Evolutionary conservation across 2,888 invertebrate species (phyloP).

Genomic region (Thelaira solivaga): DNA sequence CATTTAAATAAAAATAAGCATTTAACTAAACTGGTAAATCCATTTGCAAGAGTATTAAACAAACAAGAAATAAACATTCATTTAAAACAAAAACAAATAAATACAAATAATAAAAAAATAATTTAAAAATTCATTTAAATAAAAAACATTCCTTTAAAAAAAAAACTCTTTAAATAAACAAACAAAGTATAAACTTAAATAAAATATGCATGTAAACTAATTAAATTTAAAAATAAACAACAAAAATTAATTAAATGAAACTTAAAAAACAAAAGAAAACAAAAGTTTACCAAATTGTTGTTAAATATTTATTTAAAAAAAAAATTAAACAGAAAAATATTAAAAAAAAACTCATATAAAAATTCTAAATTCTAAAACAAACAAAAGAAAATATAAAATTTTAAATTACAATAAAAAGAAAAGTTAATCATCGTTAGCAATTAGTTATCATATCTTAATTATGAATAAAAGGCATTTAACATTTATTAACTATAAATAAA

Average conservation of each 20-base stretch:
- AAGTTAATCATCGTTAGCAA: constrained; percentile 49
- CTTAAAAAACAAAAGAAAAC: constrained; percentile 8
- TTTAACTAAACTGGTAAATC: constrained; percentile 40
- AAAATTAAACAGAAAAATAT: neutral
- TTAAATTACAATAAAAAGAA: constrained; percentile 16
- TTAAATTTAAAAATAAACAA: neutral
- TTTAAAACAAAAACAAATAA: neutral
- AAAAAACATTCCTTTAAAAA: constrained; percentile 46
- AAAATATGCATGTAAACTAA: constrained; percentile 29
- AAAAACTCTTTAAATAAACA: constrained; percentile 23
- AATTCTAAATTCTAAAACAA: constrained; percentile 29
- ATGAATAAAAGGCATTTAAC: constrained; percentile 35
- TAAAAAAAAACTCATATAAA: constrained; percentile 19
- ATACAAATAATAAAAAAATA: constrained; percentile 1
- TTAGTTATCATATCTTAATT: constrained; percentile 60
- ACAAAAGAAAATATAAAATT: neutral
- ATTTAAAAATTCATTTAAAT: constrained; percentile 2
- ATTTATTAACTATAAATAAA: constrained; percentile 1
- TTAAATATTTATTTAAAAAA: constrained; percentile 45
- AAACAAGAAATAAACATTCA: neutral
- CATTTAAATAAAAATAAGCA: constrained; percentile 32
- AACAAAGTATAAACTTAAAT: neutral
- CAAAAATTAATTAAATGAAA: constrained; percentile 23
- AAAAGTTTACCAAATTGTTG: constrained; percentile 54
- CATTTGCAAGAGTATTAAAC: constrained; percentile 1